Evolutionary conservation across 2,797 vertebrate genomes (phyloP), one percentile per base, ranked within the genome.

Genomic region (Siniperca undulata): DNA sequence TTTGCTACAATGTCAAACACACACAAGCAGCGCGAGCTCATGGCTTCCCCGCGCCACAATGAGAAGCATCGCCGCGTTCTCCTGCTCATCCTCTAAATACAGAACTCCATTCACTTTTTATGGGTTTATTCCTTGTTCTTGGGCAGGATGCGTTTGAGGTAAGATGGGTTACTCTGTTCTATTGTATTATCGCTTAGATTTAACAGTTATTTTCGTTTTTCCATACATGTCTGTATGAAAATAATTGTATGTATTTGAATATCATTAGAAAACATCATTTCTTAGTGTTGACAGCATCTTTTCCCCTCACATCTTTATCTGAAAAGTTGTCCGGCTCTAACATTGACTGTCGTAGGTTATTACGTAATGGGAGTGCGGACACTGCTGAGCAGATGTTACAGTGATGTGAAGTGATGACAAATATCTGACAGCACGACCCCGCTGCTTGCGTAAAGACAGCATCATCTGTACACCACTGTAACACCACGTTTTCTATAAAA

Each of bases 1-100:
- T 91, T 88, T 40, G 81, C 84, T 16, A 94, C 94, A 91, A 95
- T 95, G 95, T 94, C 94, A 93, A 88, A 88, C 81, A 80, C 67
- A 52, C 68, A 58, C 53, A 64, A 22, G 74, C 89, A 74, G 88
- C 82, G 84, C 90, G 82, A 89, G 92, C 88, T 89, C 90, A 82
- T 30, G 93, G 87, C 88, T 88, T 86, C 81, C 81, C 72, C 81
- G 80, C 86, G 82, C 86, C 52, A 79, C 85, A n/a, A 87, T 81
- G 89, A 87, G 52, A 87, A 77, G 74, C 91, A 12, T 4, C 83
- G 61, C 80, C 85, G 78, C 82, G 73, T 70, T 7, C 81, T 22
- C 11, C 88, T 73, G 64, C 86, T 86, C 77, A 61, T 87, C 77
- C 85, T 87, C 30, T 79, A 16, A 88, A 77, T 6, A 17, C 74